Conservation (phyloP, 2,797 vertebrate species). For the Brachyalestes nurse region DNA sequence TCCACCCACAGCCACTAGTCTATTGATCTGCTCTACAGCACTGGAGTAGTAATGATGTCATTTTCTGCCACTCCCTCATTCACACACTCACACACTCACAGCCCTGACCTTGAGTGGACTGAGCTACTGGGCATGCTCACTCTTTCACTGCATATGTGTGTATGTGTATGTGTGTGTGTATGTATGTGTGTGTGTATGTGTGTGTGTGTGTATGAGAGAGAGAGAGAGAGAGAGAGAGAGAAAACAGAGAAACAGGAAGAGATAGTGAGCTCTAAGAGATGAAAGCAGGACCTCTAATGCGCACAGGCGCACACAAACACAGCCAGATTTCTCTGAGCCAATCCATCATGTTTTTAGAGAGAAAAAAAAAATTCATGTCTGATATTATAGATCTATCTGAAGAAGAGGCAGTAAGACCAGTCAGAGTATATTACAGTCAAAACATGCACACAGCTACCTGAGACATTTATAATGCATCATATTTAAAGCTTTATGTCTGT, state of each 20-base stretch:
- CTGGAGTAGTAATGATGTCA: conserved; percentile 87
- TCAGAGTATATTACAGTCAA: not conserved
- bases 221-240: not conserved
- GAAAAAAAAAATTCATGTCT: conserved; percentile 17
- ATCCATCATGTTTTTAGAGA: conserved; percentile 46
- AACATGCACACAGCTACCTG: conserved; percentile 7
- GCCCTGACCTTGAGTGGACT: conserved; percentile 52
- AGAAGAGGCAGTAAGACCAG: conserved; percentile 2
- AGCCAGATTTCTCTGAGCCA: conserved; percentile 31
- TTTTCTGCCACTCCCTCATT: conserved; percentile 68
- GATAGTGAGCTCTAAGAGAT: conserved; percentile 9
- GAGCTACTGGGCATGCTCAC: conserved; percentile 31
- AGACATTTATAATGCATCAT: not conserved
- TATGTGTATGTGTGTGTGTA: conserved; percentile 8
- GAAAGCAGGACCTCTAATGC: conserved; percentile 27
- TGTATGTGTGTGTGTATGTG: conserved; percentile 14
- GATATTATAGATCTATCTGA: conserved; percentile 23
- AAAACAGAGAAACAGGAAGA: not conserved
- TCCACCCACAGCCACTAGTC: conserved; percentile 67
- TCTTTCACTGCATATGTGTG: not conserved
- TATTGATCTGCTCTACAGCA: conserved; percentile 81
- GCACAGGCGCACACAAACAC: conserved; percentile 24
- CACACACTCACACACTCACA: conserved; percentile 38
- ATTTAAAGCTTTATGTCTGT: not conserved
- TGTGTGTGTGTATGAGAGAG: not conserved